Evolutionary conservation across 2,888 invertebrate genomes (phyloP).

Genomic region (Strigamia maritima): DNA sequence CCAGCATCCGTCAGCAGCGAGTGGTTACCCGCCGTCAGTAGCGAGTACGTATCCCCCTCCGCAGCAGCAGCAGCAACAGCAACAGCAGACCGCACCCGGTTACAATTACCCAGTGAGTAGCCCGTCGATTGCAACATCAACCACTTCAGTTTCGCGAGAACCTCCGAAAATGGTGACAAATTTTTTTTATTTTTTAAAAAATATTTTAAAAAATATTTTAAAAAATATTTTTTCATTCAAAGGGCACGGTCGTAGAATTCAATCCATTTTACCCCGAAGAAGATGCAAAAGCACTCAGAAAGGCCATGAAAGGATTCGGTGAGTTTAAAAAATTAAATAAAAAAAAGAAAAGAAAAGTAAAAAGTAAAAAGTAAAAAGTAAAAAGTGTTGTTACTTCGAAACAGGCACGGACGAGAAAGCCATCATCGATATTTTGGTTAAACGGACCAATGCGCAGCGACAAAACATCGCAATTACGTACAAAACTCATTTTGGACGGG

Average conservation of each 20-base stretch:
- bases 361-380: not conserved
- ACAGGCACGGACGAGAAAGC: constrained; percentile 82
- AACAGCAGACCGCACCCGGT: not conserved
- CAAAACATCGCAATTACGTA: constrained; percentile 75
- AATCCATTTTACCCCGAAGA: constrained; percentile 72
- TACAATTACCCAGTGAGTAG: not conserved
- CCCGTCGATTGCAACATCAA: not conserved
- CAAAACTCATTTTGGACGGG: constrained; percentile 84
- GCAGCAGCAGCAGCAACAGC: not conserved
- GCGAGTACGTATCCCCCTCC: not conserved
- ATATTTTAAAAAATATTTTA: not conserved
- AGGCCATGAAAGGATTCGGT: constrained; percentile 88
- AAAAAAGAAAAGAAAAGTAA: too few relatives aligned
- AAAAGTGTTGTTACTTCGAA: not conserved
- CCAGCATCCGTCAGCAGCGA: not conserved
- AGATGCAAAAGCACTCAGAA: constrained; percentile 77
- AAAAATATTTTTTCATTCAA: not conserved
- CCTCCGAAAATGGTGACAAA: not conserved
- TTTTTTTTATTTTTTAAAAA: not conserved
- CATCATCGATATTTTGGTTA: constrained; percentile 77
- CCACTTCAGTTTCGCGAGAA: not conserved
- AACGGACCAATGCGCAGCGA: constrained; percentile 79
- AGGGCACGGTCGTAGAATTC: constrained; percentile 66
- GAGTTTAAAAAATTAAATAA: constrained; percentile 56
- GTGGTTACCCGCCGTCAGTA: not conserved